Conservation (phyloP, 2,888 invertebrate genomes). For the Cecidostiba fungosa region DNA sequence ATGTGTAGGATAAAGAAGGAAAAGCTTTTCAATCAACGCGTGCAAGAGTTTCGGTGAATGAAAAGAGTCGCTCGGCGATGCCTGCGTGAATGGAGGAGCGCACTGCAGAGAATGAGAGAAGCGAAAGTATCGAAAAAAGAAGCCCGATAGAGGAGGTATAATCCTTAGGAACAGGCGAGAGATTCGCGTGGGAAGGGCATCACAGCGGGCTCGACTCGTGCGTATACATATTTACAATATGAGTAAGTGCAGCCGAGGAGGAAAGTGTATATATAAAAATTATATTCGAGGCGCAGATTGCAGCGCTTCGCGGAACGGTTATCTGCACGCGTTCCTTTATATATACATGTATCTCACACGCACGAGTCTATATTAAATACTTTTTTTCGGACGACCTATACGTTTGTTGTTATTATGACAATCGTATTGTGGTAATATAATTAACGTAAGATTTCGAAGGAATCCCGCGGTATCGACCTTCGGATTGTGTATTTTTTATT, state of each 20-base stretch:
- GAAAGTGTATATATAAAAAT: constrained; percentile 32
- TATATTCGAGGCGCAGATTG: constrained; percentile 19
- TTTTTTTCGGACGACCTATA: background rate
- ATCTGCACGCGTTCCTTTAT: constrained; percentile 9
- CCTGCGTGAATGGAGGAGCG: background rate
- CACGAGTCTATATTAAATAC: background rate
- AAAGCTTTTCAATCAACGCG: too few species aligned
- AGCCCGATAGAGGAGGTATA: constrained; percentile 34
- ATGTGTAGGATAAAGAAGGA: background rate
- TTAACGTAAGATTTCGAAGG: background rate
- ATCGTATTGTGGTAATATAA: background rate
- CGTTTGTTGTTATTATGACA: background rate
- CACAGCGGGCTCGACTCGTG: constrained; percentile 31
- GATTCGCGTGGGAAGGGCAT: constrained; percentile 61
- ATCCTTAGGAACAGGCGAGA: constrained; percentile 26
- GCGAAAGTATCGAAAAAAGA: constrained; percentile 46
- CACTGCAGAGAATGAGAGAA: background rate
- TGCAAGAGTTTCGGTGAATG: constrained; percentile 1
- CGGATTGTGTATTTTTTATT: background rate
- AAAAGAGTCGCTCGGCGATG: background rate
- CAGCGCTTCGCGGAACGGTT: constrained; percentile 25
- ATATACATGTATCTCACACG: background rate
- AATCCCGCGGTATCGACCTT: background rate
- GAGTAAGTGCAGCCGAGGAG: constrained; percentile 35
- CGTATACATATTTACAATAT: constrained; percentile 42